Percentiles rank a stretch among this genome's conserved stretches.
phyloP scores from a whole-genome alignment of 1,140 invertebrate species.

The Drosophila simulans region DNA sequence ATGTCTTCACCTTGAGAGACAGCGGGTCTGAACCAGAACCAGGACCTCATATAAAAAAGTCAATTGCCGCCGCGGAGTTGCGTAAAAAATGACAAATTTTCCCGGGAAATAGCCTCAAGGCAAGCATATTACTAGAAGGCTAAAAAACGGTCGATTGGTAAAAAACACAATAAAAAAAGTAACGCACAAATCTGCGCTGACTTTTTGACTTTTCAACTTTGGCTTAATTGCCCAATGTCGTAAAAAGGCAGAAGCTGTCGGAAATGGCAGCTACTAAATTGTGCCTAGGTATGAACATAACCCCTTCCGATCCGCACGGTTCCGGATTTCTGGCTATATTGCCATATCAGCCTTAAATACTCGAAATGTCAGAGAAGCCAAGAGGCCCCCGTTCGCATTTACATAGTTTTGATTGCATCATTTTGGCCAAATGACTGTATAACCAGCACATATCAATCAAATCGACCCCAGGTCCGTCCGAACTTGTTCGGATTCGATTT shows the following conservation, averaged over 20 bases:
- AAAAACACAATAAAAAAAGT: conserved; percentile 61
- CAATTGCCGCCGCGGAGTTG: conserved; percentile 59
- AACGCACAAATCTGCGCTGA: conserved; percentile 50
- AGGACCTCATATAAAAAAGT: conserved; percentile 66
- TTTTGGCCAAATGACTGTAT: conserved; percentile 78
- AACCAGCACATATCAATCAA: conserved; percentile 83
- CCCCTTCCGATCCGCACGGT: conserved; percentile 17
- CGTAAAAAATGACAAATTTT: conserved; percentile 65
- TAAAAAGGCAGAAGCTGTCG: conserved; percentile 62
- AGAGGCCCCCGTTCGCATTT: conserved; percentile 63
- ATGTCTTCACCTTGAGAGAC: conserved; percentile 28
- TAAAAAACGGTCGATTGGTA: conserved; percentile 34
- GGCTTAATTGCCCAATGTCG: conserved; percentile 62
- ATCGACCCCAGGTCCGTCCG: conserved; percentile 28
- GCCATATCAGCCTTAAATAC: conserved; percentile 19
- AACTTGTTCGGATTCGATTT: conserved; percentile 29
- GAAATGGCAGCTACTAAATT: conserved; percentile 64
- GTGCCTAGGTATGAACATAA: conserved; percentile 23
- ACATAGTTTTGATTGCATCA: conserved; percentile 81
- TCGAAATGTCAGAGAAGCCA: conserved; percentile 61
- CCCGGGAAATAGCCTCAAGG: conserved; percentile 55
- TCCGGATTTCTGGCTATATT: conserved; percentile 2
- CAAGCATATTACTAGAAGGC: conserved; percentile 9
- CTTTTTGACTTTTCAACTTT: conserved; percentile 81
- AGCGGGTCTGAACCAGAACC: conserved; percentile 7